These are phyloP conservation scores for Temnothorax rugatulus DNA, from an alignment of 2,888 invertebrate genomes.

Conservation along the genomic window DNA sequence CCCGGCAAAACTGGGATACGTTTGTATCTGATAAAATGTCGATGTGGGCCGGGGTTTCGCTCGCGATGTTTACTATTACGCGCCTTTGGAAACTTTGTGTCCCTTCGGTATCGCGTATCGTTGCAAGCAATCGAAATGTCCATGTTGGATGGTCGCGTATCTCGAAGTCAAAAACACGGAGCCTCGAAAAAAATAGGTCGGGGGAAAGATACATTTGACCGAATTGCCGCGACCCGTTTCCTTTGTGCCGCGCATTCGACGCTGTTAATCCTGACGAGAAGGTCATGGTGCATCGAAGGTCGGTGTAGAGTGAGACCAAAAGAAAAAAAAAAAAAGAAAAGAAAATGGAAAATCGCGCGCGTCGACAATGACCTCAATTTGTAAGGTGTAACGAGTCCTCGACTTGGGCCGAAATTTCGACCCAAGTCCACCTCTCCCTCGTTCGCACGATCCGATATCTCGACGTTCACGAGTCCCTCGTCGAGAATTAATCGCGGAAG, in stretches of 20 bases:
- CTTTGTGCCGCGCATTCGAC: conserved; percentile 45
- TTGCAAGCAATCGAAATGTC: conserved; percentile 22
- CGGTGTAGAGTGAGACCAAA: not conserved
- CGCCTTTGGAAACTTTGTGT: conserved; percentile 13
- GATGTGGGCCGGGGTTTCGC: not conserved
- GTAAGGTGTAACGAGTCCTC: conserved; percentile 1
- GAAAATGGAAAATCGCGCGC: not conserved
- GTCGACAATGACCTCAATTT: not conserved
- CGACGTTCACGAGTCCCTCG: not conserved
- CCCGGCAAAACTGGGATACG: not conserved
- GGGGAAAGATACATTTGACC: conserved; percentile 38
- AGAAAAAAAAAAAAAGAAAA: not conserved
- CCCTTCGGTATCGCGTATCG: conserved; percentile 9
- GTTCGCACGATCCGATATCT: not conserved
- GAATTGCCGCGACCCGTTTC: conserved; percentile 53
- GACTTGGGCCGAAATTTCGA: conserved; percentile 8
- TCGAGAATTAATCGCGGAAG: conserved; percentile 60
- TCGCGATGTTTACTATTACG: conserved; percentile 21
- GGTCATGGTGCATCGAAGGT: conserved; percentile 32
- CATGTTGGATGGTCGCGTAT: not conserved
- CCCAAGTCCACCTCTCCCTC: not conserved
- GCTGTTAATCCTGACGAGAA: conserved; percentile 59
- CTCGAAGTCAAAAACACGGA: conserved; percentile 22
- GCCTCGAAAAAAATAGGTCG: conserved; percentile 20
- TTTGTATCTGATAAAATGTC: conserved; percentile 35